phyloP scores from a whole-genome alignment of 2,113 vertebrate species.

The Macaca nemestrina region DNA sequence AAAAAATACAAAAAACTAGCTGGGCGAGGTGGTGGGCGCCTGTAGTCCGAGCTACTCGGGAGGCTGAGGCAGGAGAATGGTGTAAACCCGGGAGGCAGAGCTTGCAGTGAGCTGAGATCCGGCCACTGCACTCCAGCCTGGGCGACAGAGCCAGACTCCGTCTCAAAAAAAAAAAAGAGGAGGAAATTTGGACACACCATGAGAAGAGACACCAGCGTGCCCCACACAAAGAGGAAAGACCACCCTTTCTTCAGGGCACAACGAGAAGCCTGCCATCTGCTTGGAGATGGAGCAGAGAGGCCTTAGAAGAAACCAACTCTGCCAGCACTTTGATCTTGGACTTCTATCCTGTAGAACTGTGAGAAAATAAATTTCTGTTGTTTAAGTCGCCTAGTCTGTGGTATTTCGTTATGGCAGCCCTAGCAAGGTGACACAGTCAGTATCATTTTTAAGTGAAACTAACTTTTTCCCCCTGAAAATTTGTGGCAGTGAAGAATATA shows the following conservation, averaged over 20 bases:
- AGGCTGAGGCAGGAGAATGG: too few relatives aligned
- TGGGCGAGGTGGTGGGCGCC: fast-evolving
- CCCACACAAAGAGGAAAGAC: neutral
- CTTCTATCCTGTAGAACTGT: neutral
- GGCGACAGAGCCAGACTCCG: fast-evolving
- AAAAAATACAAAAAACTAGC: too few relatives aligned
- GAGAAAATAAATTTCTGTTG: neutral
- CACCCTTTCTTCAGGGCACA: neutral
- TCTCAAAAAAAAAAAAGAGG: neutral
- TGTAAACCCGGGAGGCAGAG: fast-evolving
- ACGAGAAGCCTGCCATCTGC: neutral
- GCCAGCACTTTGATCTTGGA: neutral
- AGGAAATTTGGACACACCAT: neutral
- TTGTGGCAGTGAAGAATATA: neutral
- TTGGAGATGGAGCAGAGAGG: neutral
- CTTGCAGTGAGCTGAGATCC: too few relatives aligned
- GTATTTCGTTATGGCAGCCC: neutral
- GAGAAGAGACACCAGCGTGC: neutral
- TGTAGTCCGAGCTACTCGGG: too few relatives aligned
- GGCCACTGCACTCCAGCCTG: too few relatives aligned
- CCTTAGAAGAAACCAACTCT: neutral
- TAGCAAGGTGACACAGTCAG: neutral
- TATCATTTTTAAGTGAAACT: neutral
- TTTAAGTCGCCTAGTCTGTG: neutral
- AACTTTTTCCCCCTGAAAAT: neutral